Evolutionary conservation across 2,797 vertebrate genomes (phyloP), one percentile per base, ranked within the genome.

Genomic region (Discoglossus pictus): DNA sequence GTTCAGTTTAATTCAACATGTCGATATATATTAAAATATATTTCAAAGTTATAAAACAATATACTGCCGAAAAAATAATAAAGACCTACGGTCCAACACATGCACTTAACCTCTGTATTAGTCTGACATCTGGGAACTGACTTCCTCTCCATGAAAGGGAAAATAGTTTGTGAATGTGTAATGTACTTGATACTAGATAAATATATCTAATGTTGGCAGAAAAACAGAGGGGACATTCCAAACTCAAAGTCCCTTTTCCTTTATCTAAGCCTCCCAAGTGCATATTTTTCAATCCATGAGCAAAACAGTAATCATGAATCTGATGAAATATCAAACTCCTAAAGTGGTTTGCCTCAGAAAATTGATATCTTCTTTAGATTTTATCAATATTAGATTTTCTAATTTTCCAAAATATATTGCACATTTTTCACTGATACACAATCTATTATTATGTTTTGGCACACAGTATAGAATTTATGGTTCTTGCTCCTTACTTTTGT

Each of bases 341-440:
- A 23, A 27, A 48, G 51, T 40, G 51, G 34, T 50, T 63, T 48
- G 24, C 17, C 15, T 50, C 5, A 40, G 2, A 63, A 48, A 40
- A 56, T 24, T 23, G 51, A 62, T 56, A 53, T 69, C 31, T 69
- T 16, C 43, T 55, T 63, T 48, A 50, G 43, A 63, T 59, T 59
- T 71, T 51, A 64, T 59, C 53, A 71, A 50, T 70, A 63, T 50
- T 64, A 40, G 20, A 18, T 59, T 58, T 59, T 64, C 38, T 71
- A 65, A 64, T 64, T 59, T 56, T 46, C 60, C 46, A 36, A 56
- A 27, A 21, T 20, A 51, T 20, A 58, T 51, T 27, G 68, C 13
- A 25, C 61, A 59, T 52, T 50, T 63, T 64, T 65, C 27, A 46
- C 20, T 52, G 38, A 63, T 52, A 56, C 38, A 64, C 27, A 44